These are phyloP conservation scores for Ptilonorhynchus violaceus DNA, from an alignment of 2,113 vertebrate species.

Conservation along the genomic window DNA sequence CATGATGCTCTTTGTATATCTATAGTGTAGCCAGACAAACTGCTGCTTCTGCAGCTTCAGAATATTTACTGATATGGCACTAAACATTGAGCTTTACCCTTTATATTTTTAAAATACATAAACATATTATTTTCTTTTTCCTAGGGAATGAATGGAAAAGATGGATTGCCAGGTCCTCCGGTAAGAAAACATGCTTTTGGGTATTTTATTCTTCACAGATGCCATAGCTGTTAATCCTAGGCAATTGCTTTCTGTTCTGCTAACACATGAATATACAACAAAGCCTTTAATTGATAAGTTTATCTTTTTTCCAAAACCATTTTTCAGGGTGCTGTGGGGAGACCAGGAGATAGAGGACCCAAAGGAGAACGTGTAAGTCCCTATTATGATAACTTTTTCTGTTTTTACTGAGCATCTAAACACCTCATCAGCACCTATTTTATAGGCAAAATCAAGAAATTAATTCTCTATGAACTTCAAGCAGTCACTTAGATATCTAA, in stretches of 20 bases:
- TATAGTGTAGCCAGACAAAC: not conserved
- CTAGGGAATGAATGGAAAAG: conserved; percentile 79
- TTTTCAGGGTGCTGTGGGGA: conserved; percentile 84
- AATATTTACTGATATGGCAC: not conserved
- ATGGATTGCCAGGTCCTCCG: conserved; percentile 79
- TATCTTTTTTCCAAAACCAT: not conserved
- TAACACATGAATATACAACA: not conserved
- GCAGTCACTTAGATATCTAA: not conserved
- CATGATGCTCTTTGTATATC: not conserved
- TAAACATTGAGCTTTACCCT: not conserved
- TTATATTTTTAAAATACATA: not conserved
- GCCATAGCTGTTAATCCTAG: not conserved
- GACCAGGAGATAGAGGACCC: conserved; percentile 89
- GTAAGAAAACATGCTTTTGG: conserved; percentile 60
- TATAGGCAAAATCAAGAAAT: not conserved
- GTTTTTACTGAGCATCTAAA: not conserved
- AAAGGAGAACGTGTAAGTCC: conserved; percentile 94
- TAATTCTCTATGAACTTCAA: not conserved
- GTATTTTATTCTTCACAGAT: not conserved
- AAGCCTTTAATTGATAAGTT: not conserved
- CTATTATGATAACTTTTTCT: not conserved
- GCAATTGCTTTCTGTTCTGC: not conserved
- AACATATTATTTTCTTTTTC: not conserved
- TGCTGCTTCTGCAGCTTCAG: not conserved
- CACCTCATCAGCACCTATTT: not conserved